phyloP scores from a whole-genome alignment of 2,888 invertebrate species.

The Pseudoips prasinana region DNA sequence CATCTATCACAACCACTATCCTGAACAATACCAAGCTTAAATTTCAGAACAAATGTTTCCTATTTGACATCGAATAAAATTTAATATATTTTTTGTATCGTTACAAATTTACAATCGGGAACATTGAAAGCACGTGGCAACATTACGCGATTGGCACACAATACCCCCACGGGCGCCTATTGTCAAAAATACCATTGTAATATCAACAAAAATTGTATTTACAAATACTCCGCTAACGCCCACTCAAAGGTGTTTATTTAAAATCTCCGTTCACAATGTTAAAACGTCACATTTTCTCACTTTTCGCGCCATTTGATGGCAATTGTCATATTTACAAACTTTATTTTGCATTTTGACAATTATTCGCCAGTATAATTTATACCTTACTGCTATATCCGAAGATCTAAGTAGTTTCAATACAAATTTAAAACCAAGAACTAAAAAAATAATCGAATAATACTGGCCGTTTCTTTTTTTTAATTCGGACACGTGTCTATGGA shows the following conservation, averaged over 20 bases:
- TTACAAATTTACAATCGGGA: slow-evolving; percentile 19
- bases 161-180: slow-evolving; percentile 37
- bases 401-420: no score
- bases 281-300: slow-evolving; percentile 68
- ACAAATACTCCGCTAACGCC: slow-evolving; percentile 78
- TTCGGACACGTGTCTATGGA: slow-evolving; percentile 69
- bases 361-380: slow-evolving; percentile 27
- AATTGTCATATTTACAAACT: slow-evolving; percentile 57
- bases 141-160: slow-evolving; percentile 33
- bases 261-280: slow-evolving; percentile 70
- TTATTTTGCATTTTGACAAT: slow-evolving; percentile 25
- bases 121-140: slow-evolving; percentile 46
- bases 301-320: slow-evolving; percentile 79
- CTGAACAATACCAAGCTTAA: no score
- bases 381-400: slow-evolving; percentile 27
- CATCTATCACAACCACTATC: no score
- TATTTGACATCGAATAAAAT: background rate
- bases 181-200: slow-evolving; percentile 57
- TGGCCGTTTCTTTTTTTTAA: slow-evolving; percentile 47
- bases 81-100: slow-evolving; percentile 7
- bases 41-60: no score
- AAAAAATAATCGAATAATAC: slow-evolving; percentile 16
- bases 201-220: slow-evolving; percentile 74
- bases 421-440: no score
- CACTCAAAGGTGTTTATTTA: slow-evolving; percentile 81